Conservation (phyloP, 2,888 invertebrate species). For the Pseudococcus viburni region DNA sequence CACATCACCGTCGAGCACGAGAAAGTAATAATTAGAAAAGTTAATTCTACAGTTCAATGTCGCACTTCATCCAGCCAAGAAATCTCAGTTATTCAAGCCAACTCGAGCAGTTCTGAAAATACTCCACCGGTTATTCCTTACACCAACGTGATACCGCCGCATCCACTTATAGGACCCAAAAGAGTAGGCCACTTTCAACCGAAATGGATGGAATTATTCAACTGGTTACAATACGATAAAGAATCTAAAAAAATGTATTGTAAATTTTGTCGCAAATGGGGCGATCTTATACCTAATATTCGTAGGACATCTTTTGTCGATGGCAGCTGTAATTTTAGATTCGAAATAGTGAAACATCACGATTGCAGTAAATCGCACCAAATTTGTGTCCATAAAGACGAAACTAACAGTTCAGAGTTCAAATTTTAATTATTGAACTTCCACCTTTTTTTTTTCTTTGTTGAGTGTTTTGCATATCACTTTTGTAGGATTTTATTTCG, state of each 20-base stretch:
- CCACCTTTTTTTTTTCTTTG: neutral
- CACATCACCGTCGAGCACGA: neutral
- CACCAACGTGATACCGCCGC: neutral
- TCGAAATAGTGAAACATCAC: constrained; percentile 85
- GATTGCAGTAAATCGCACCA: constrained; percentile 85
- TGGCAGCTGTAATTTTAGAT: constrained; percentile 82
- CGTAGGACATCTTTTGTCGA: constrained; percentile 85
- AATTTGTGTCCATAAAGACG: constrained; percentile 76
- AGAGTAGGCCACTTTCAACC: constrained; percentile 76
- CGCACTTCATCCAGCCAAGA: constrained; percentile 69
- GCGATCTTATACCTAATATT: constrained; percentile 77
- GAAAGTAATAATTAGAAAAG: neutral
- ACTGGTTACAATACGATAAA: constrained; percentile 83
- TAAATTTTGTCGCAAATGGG: constrained; percentile 82
- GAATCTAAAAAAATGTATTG: constrained; percentile 81
- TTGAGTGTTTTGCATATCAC: constrained; percentile 34
- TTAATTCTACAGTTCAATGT: neutral
- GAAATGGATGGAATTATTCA: constrained; percentile 79
- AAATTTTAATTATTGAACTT: neutral
- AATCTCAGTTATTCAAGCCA: constrained; percentile 71
- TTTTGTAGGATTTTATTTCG: constrained; percentile 9
- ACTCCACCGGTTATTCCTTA: neutral
- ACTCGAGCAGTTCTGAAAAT: constrained; percentile 66
- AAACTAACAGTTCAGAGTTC: constrained; percentile 69
- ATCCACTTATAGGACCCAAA: constrained; percentile 73